Conservation (phyloP, 2,888 invertebrate genomes). For the Girardia tigrina region DNA sequence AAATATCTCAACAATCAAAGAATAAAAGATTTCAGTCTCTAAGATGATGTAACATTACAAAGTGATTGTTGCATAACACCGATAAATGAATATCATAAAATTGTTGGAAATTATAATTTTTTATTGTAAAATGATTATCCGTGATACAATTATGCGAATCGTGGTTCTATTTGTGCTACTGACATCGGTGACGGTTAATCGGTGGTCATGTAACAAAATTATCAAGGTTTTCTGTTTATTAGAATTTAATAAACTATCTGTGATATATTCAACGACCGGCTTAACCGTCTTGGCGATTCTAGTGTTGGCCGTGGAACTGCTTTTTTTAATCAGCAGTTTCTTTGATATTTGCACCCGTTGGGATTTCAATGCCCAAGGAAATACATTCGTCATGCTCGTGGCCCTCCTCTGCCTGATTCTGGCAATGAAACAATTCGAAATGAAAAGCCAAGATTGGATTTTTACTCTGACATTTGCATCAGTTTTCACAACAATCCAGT, state of each 20-base stretch:
- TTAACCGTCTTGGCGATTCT: background rate
- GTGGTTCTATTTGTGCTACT: background rate
- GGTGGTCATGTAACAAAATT: background rate
- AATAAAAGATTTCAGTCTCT: too few relatives aligned
- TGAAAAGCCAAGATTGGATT: background rate
- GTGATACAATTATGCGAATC: background rate
- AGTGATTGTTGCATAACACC: too few relatives aligned
- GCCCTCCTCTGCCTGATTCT: background rate
- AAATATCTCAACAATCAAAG: too few relatives aligned
- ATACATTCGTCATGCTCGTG: background rate
- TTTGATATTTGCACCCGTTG: background rate
- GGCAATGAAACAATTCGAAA: background rate
- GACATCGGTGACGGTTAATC: background rate
- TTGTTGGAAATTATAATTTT: too few relatives aligned
- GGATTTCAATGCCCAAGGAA: background rate
- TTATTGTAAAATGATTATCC: constrained; percentile 5
- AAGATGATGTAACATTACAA: too few relatives aligned
- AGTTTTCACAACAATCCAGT: background rate
- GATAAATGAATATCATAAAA: too few relatives aligned
- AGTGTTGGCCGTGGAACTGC: background rate
- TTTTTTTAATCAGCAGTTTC: background rate
- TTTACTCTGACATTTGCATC: background rate
- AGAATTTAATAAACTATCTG: background rate
- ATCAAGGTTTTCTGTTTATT: background rate
- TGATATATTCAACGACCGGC: background rate